phyloP scores from a whole-genome alignment of 1,140 invertebrate species.

The Rhagoletis zephyria region DNA sequence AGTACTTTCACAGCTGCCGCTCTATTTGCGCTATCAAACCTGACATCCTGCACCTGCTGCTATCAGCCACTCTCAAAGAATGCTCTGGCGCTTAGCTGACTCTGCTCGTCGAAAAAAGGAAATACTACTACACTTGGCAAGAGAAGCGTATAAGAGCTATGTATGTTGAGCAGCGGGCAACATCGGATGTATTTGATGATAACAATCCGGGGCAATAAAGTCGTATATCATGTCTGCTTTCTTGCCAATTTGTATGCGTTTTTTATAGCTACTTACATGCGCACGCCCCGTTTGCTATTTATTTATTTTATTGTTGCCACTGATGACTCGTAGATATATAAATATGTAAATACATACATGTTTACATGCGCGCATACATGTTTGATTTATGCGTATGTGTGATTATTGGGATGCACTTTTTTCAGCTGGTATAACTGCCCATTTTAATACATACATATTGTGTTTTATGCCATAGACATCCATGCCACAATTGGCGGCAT shows the following conservation, averaged over 20 bases:
- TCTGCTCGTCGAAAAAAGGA: too few relatives aligned
- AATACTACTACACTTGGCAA: neutral
- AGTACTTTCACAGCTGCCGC: neutral
- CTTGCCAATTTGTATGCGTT: constrained; percentile 33
- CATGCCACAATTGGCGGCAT: constrained; percentile 32
- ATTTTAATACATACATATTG: constrained; percentile 3
- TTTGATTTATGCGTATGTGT: constrained; percentile 46
- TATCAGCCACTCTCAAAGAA: neutral
- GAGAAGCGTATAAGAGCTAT: neutral
- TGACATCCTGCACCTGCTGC: constrained; percentile 24
- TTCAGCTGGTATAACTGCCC: too few relatives aligned
- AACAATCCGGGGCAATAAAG: constrained; percentile 39
- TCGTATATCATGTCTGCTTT: constrained; percentile 44
- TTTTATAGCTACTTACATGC: constrained; percentile 40
- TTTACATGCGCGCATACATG: neutral
- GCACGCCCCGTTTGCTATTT: constrained; percentile 2
- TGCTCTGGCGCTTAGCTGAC: too few relatives aligned
- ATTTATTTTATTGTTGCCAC: constrained; percentile 24
- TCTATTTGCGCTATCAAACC: neutral
- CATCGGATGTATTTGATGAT: constrained; percentile 26
- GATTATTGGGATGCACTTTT: constrained; percentile 10
- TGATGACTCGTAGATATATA: neutral
- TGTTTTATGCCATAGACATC: constrained; percentile 1
- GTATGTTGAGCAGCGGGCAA: neutral
- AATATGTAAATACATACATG: neutral